Evolutionary conservation across 2,797 vertebrate genomes (phyloP), one percentile per base, ranked within the genome.

Genomic region (Spatula clypeata): DNA sequence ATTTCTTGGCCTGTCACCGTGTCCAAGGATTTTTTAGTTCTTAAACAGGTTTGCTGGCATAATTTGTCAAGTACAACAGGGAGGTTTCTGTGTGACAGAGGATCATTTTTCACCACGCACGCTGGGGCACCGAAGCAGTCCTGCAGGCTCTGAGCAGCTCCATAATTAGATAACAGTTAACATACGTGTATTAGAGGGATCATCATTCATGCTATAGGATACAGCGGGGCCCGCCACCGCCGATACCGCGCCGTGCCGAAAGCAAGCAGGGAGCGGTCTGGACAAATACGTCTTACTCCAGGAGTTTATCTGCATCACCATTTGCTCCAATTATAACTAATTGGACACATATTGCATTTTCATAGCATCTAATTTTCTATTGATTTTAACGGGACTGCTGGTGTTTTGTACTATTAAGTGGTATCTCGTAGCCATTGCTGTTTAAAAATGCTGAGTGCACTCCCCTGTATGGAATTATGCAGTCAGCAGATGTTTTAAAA

Each of bases 401-500:
- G 94, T 90, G 95, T 96, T 98, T 95, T 97, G 95, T 94, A 82
- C 90, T 29, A 62, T 83, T 93, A 94, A 97, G 95, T 93, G 79
- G 58, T 90, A 79, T 97, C 97, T 94, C 1, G 42, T 93, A 84
- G 95, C 92, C 4, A 82, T 91, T n/a, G 94, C 88, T 88, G 93
- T 90, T 97, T 91, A 69, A 95, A 98, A 98, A 91, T 36, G 97
- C 98, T 97, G 98, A 97, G 96, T 89, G 85, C 49, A 94, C 95
- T 94, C 82, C 92, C 94, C 93, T 69, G 34, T 32, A 90, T 27
- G 89, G 96, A 96, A 93, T 86, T 83, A 96, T 92, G 89, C 93
- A 96, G 97, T 97, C 98, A 97, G 98, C 98, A 98, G 97, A 97
- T 97, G 97, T 96, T 97, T 97, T 94, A 97, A 97, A 97, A 96